Evolutionary conservation across 2,113 vertebrate species (phyloP).

Genomic region (Chinchilla lanigera): DNA sequence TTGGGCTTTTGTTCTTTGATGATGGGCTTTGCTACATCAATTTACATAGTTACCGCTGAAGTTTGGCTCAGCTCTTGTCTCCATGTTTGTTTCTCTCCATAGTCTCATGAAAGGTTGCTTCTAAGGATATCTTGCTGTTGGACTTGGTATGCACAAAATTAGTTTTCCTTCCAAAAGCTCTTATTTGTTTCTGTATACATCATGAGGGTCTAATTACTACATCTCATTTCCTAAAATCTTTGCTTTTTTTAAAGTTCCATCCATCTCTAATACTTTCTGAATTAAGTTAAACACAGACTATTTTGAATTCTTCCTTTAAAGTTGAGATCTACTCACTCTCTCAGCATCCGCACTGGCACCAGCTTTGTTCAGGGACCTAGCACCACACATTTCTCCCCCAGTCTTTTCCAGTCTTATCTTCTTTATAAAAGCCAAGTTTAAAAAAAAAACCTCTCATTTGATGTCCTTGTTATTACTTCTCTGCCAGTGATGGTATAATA

Average conservation of each 20-base stretch:
- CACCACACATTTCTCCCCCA: neutral
- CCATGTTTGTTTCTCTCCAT: neutral
- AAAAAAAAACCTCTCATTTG: neutral
- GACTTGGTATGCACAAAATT: neutral
- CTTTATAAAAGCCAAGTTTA: neutral
- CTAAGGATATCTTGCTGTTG: neutral
- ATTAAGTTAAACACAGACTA: neutral
- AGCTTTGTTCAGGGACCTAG: neutral
- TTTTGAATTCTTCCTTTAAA: neutral
- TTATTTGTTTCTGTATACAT: neutral
- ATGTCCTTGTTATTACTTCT: neutral
- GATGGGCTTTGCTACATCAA: neutral
- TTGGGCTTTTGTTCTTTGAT: neutral
- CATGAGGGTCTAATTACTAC: neutral
- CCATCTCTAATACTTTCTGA: neutral
- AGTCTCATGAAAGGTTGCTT: neutral
- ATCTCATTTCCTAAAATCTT: neutral
- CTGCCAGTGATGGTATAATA: neutral
- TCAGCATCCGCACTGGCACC: neutral
- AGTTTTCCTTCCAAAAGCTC: neutral
- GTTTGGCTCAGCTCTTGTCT: neutral
- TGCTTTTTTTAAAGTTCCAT: neutral
- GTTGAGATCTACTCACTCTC: neutral
- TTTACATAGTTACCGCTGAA: neutral
- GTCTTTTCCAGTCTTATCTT: neutral